Base-by-base conservation (phyloP, 2,797 vertebrate genomes). In the Ctenosaura bakeri region DNA sequence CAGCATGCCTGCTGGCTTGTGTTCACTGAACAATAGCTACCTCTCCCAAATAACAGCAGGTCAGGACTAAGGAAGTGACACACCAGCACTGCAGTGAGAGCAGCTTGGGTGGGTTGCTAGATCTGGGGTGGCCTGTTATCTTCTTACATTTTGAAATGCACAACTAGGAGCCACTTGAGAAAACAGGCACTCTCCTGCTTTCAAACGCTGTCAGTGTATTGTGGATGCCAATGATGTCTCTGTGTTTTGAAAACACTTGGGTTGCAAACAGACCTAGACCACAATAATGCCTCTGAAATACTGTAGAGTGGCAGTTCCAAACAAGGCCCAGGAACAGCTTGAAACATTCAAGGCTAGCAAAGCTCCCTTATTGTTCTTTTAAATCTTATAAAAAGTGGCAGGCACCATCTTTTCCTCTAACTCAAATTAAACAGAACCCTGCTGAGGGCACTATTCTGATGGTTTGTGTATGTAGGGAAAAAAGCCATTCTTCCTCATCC, bases 171-270 rank as follows among this genome's bases (percentile, higher is more conserved):
- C 74, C 16, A 35, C 87, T 59, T 2, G 0, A 66, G 78, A 69
- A 80, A 56, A 2, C 0, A 6, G 0, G 56, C 29, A 6, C 66
- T 0, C 0, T 1, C 54, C 78, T 73, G 24, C 90, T 74, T 71
- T 1, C 0, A 1, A 77, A 46, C 0, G 0, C 0, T 0, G 3
- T 0, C 0, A 77, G 66, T 0, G 0, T 2, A 0, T 0, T 3
- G 0, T 14, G 38, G 5, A 56, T 9, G 84, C 0, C 4, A 20
- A 84, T 32, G 3, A 46, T 0, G 16, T 13, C 89, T 10, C 74
- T 0, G 1, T 54, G n/a, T 0, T 83, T 46, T 84, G 62, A 42
- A 1, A 89, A 0, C 0, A 26, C 9, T 0, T 0, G 0, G 10
- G 42, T 7, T 83, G 88, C 50, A 2, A 32, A 42, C 92, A 29